Percentiles rank a stretch among this genome's conserved stretches.
Evolutionary conservation across 2,888 invertebrate genomes (phyloP).

Genomic region (Podabrus alpinus): DNA sequence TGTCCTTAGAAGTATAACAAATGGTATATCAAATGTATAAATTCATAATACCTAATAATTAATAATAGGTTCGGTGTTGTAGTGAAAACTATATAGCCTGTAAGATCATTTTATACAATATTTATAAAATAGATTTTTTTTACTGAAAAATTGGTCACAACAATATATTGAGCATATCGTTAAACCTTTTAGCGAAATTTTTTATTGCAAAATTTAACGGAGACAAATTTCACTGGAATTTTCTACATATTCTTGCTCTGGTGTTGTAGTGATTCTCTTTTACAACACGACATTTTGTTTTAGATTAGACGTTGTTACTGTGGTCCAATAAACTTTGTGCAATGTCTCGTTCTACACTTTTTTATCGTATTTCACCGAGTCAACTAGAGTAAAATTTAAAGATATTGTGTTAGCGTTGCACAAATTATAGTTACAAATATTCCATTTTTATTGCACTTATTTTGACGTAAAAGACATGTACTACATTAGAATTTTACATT

Average conservation of each 20-base stretch:
- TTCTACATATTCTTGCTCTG: neutral
- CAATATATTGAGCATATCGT: too few relatives aligned
- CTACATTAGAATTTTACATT: too few relatives aligned
- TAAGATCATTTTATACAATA: too few relatives aligned
- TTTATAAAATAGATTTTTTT: too few relatives aligned
- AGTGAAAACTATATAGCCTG: too few relatives aligned
- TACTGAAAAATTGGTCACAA: too few relatives aligned
- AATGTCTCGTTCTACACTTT: neutral
- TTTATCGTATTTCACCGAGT: neutral
- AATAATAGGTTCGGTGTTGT: too few relatives aligned
- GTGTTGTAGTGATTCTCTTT: neutral
- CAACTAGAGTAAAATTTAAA: neutral
- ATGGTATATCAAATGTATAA: neutral
- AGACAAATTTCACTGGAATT: neutral
- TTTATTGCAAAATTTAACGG: neutral
- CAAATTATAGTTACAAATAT: neutral
- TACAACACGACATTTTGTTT: neutral
- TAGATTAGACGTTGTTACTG: neutral
- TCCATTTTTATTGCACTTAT: neutral
- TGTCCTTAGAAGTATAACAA: neutral
- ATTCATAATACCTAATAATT: too few relatives aligned
- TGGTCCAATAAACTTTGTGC: neutral
- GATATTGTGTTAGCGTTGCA: neutral
- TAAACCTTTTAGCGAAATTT: too few relatives aligned
- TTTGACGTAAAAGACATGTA: neutral